Conservation (phyloP, 30 jellyfish, hydroid and myxozoan species). For the Aurelia sp. region DNA sequence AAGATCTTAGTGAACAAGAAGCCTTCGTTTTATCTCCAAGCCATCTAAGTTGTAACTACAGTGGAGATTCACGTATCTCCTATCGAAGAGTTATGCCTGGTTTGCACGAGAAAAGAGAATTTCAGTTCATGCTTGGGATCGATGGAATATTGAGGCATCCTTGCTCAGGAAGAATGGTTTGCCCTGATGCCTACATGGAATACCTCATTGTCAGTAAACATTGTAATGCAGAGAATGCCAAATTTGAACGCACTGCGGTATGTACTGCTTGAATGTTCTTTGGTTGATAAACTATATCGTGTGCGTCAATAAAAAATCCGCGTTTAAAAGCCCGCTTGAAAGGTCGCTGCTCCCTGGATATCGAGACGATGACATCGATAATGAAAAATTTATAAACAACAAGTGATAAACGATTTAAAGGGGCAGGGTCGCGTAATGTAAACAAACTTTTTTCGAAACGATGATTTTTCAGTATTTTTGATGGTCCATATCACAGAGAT, state of each 20-base stretch:
- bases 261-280: not conserved
- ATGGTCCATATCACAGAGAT: too few relatives aligned
- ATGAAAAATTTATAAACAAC: too few relatives aligned
- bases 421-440: too few relatives aligned
- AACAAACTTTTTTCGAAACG: too few relatives aligned
- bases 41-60: not conserved
- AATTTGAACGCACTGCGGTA: constrained; percentile 66
- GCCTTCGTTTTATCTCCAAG: not conserved
- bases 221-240: constrained; percentile 42
- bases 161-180: constrained; percentile 67
- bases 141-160: constrained; percentile 67
- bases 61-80: constrained; percentile 26
- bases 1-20: not conserved
- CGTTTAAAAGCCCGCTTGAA: too few relatives aligned
- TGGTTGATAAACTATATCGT: too few relatives aligned
- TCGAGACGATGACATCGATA: too few relatives aligned
- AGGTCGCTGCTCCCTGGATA: too few relatives aligned
- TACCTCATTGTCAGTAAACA: not conserved
- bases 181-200: constrained; percentile 54
- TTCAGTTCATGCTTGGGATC: constrained; percentile 42
- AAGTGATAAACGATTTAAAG: too few relatives aligned
- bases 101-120: constrained; percentile 52
- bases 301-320: too few relatives aligned
- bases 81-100: constrained; percentile 24
- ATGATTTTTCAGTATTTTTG: too few relatives aligned